Evolutionary conservation across 1,140 invertebrate genomes (phyloP).

Genomic region (Lysiphlebus fabarum): DNA sequence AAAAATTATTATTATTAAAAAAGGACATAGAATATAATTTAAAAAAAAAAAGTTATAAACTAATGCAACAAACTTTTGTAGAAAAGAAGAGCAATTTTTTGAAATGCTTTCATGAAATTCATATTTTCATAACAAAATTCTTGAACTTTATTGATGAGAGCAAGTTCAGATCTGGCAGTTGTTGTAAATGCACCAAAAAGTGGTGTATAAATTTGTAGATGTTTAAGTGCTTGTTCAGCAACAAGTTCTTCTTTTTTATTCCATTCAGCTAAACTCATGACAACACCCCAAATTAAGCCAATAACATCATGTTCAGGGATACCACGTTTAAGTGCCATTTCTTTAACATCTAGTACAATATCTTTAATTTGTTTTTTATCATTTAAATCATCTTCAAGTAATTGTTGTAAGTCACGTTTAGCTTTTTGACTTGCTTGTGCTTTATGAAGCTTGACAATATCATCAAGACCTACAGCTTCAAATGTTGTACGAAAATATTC

Average conservation of each 20-base stretch:
- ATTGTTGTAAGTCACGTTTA: conserved; percentile 74
- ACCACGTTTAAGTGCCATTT: conserved; percentile 75
- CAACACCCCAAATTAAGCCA: conserved; percentile 83
- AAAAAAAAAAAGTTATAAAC: conserved; percentile 15
- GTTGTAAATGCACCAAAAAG: conserved; percentile 83
- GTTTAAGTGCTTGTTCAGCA: conserved; percentile 89
- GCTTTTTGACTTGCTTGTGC: conserved; percentile 83
- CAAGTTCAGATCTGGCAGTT: conserved; percentile 80
- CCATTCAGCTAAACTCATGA: conserved; percentile 94
- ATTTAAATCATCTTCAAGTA: conserved; percentile 75
- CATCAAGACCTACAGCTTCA: conserved; percentile 78
- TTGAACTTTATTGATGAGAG: conserved; percentile 86
- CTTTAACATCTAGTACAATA: conserved; percentile 78
- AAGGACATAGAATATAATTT: background rate
- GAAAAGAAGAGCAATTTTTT: conserved; percentile 92
- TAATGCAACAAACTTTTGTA: conserved; percentile 76
- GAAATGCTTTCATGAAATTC: conserved; percentile 98
- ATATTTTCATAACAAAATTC: conserved; percentile 98
- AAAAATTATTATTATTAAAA: background rate
- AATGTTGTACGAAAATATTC: conserved; percentile 83
- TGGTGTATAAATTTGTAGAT: conserved; percentile 79
- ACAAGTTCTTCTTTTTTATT: conserved; percentile 97
- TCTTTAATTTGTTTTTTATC: conserved; percentile 79
- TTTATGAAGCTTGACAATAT: conserved; percentile 87
- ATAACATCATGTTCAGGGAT: conserved; percentile 89